A percentile compares a stretch with the other conserved stretches of the same genome.
Conservation (phyloP, 2,888 invertebrate genomes). For the Catocala nupta region DNA sequence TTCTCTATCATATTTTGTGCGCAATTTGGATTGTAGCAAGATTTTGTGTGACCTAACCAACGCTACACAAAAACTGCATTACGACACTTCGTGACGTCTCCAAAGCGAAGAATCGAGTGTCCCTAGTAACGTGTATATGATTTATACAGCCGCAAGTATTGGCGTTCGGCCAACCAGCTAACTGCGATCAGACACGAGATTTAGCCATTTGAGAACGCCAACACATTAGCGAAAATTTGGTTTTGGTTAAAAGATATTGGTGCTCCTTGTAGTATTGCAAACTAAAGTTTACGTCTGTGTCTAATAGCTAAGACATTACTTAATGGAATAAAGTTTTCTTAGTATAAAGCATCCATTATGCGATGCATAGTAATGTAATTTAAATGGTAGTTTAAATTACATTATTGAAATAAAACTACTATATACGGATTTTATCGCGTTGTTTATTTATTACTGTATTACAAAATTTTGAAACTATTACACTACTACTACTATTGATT, state of each 20-base stretch:
- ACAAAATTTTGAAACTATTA: too few species aligned
- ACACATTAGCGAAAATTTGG: conserved; percentile 55
- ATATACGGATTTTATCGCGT: too few species aligned
- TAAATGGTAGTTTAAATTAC: too few species aligned
- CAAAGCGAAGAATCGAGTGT: conserved; percentile 47
- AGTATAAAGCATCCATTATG: too few species aligned
- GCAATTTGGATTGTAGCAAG: not conserved
- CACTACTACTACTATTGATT: too few species aligned
- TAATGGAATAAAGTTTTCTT: too few species aligned
- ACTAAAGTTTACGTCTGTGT: too few species aligned
- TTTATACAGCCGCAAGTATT: conserved; percentile 65
- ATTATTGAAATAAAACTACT: too few species aligned
- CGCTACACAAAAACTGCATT: conserved; percentile 28
- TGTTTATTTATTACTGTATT: too few species aligned
- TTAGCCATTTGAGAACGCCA: conserved; percentile 65
- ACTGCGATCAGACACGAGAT: conserved; percentile 69
- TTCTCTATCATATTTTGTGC: not conserved
- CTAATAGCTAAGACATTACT: not conserved
- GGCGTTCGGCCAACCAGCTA: conserved; percentile 66
- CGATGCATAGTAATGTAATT: too few species aligned
- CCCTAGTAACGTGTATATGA: conserved; percentile 60
- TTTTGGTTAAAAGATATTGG: conserved; percentile 10
- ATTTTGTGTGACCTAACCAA: not conserved
- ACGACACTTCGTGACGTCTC: conserved; percentile 44
- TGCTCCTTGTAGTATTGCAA: not conserved